Evolutionary conservation across 2,888 invertebrate species (phyloP), one percentile per base, ranked within the genome.

Genomic region (Toxonevra muliebris): DNA sequence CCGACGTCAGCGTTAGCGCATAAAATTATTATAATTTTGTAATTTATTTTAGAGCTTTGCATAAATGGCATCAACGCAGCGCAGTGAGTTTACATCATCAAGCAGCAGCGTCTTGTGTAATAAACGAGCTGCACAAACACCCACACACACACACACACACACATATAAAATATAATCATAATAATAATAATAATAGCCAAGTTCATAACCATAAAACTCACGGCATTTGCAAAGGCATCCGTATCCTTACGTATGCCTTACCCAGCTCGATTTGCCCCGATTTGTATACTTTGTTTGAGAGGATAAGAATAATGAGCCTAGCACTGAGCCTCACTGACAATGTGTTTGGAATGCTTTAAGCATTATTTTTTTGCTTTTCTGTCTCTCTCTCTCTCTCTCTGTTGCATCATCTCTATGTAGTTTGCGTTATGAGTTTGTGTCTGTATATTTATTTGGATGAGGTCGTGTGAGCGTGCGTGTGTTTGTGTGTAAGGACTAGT

Each of bases 21-120:
- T 65, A 72, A 74, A 77, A 80, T 79, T 79, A 80, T 80, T 75
- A 79, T 77, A 78, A 79, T 79, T 80, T 79, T 75, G 77, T 74
- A 77, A 80, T 80, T 79, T 80, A 80, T 80, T 78, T 76, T 76
- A 74, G 73, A 76, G 77, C 78, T 76, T 73, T 76, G 76, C 75
- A 79, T 78, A 79, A 77, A 80, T 77, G 77, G 73, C 72, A 73
- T 66, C 55, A 58, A 12, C n/a, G n/a, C 12, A 42, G 13, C 45
- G 8, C 7, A n/a, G 2, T 17, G 15, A n/a, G 9, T 12, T 15
- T 12, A 30, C 17, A 30, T n/a, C 41, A 48, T 17, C 19, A 53
- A 9, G 53, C 52, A 30, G 19, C 11, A 2, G 30, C 41, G 12
- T 12, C 30, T 52, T 30, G 58, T 30, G 13, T 41, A 12, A 41